Conservation (phyloP, 2,888 invertebrate genomes). For the Sesia bembeciformis region DNA sequence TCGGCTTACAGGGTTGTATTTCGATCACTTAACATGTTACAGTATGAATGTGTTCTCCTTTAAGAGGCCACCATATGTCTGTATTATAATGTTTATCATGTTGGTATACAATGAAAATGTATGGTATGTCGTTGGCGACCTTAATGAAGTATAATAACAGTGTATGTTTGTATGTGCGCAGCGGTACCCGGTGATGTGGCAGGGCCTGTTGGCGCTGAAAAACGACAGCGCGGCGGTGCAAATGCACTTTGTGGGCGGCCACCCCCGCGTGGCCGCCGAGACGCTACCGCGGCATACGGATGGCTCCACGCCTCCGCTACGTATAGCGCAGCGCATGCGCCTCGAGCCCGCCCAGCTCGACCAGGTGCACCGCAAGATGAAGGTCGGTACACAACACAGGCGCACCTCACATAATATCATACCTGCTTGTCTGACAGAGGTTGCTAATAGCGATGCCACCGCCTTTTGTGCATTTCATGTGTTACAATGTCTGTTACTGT, state of each 20-base stretch:
- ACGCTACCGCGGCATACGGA: slow-evolving; percentile 90
- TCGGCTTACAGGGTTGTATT: no score
- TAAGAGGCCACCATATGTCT: no score
- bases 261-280: slow-evolving; percentile 89
- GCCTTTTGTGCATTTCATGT: no score
- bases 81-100: no score
- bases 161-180: slow-evolving; percentile 38
- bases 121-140: no score
- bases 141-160: neutral
- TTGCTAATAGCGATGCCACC: no score
- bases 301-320: slow-evolving; percentile 87
- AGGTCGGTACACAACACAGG: slow-evolving; percentile 71
- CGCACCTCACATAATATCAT: neutral
- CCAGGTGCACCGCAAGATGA: slow-evolving; percentile 96
- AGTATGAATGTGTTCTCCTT: no score
- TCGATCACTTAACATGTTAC: no score
- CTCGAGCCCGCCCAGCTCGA: slow-evolving; percentile 96
- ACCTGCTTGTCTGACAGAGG: no score
- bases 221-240: slow-evolving; percentile 98
- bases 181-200: slow-evolving; percentile 98
- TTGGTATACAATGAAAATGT: no score
- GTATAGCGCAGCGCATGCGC: slow-evolving; percentile 98
- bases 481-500: no score
- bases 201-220: slow-evolving; percentile 94
- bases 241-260: slow-evolving; percentile 98